Percentiles rank a stretch among this genome's conserved stretches.
Evolutionary conservation across 2,113 vertebrate species (phyloP).

Genomic region (Lycaon pictus): DNA sequence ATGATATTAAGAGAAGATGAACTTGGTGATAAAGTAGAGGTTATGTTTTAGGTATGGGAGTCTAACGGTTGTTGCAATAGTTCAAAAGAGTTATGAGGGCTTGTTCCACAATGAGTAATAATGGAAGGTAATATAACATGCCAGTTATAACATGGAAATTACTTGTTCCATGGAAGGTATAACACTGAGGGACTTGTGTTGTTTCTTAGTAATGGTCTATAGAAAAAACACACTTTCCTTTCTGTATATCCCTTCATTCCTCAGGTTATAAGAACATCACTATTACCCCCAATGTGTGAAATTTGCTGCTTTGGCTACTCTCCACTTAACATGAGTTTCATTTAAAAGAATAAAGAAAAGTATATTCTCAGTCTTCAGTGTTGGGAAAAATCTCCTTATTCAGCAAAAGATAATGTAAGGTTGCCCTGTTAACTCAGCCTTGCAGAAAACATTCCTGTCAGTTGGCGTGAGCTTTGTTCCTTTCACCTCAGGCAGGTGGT

Average conservation of each 20-base stretch:
- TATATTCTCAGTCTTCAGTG: not conserved
- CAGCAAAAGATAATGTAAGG: constrained; percentile 77
- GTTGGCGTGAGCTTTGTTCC: constrained; percentile 71
- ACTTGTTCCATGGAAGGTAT: not conserved
- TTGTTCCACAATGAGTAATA: not conserved
- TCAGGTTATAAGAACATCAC: constrained; percentile 45
- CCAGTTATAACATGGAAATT: not conserved
- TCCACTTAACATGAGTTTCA: constrained; percentile 77
- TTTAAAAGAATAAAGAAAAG: constrained; percentile 70
- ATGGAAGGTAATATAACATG: not conserved
- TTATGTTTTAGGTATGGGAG: not conserved
- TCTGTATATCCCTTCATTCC: constrained; percentile 41
- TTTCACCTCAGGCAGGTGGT: constrained; percentile 82
- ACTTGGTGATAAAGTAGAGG: not conserved
- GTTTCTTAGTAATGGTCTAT: not conserved
- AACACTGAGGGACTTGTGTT: not conserved
- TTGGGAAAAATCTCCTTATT: constrained; percentile 64
- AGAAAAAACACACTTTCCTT: constrained; percentile 39
- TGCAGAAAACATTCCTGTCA: constrained; percentile 77
- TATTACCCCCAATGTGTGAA: constrained; percentile 61
- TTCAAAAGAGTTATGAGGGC: not conserved
- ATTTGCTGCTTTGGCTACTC: constrained; percentile 74
- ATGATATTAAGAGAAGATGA: not conserved
- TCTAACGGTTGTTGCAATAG: not conserved
- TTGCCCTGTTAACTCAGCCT: constrained; percentile 81